Percentiles rank a stretch among this genome's conserved stretches.
phyloP scores from a whole-genome alignment of 2,113 vertebrate species.

The Varanus salvator region DNA sequence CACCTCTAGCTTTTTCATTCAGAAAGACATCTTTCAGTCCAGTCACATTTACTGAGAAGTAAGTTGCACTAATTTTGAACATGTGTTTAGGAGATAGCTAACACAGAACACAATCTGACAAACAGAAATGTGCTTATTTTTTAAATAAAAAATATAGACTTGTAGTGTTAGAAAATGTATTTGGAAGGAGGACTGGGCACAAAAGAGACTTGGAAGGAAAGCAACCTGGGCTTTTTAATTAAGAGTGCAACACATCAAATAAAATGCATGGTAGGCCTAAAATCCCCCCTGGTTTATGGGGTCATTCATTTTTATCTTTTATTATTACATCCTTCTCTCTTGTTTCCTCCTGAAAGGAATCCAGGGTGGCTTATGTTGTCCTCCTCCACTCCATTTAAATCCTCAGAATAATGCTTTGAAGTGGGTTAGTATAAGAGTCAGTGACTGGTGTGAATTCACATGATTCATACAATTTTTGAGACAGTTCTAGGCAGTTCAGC shows the following conservation, averaged over 20 bases:
- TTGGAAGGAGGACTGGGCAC: not conserved
- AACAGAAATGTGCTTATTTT: not conserved
- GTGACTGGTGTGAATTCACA: no score
- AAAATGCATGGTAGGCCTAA: not conserved
- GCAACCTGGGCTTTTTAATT: not conserved
- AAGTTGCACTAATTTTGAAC: not conserved
- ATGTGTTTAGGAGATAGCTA: not conserved
- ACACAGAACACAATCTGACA: not conserved
- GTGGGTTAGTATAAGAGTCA: no score
- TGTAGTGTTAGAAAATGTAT: not conserved
- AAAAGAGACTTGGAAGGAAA: not conserved
- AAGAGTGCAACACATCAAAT: not conserved
- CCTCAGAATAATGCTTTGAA: no score
- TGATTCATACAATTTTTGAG: not conserved
- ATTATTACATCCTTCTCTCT: no score
- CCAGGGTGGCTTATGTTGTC: no score
- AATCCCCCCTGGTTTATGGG: not conserved
- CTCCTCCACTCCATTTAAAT: no score
- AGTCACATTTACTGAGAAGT: not conserved
- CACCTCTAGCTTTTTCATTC: not conserved
- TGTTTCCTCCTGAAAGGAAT: no score
- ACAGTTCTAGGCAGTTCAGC: not conserved
- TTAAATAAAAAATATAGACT: no score
- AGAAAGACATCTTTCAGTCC: not conserved
- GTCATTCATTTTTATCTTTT: no score